These are phyloP conservation scores for Scylla paramamosain DNA, from an alignment of 1,140 invertebrate species.

Conservation along the genomic window DNA sequence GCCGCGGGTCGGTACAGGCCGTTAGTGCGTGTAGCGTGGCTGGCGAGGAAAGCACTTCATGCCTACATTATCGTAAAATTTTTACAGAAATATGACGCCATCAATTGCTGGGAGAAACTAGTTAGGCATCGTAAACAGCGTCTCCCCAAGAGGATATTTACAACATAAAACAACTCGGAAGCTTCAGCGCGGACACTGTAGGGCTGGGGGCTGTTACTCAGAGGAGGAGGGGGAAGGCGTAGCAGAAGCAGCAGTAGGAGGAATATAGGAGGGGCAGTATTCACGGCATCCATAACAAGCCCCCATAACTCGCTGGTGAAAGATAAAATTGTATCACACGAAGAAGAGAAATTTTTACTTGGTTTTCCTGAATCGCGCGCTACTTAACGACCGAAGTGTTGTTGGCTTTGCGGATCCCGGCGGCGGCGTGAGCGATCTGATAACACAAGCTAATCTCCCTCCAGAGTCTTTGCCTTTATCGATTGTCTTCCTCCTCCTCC, in stretches of 20 bases:
- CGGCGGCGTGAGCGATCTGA: not conserved
- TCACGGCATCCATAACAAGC: no score
- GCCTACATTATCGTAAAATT: constrained; percentile 45
- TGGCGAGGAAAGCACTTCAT: not conserved
- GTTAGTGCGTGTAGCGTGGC: constrained; percentile 14
- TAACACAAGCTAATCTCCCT: not conserved
- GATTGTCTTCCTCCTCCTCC: not conserved
- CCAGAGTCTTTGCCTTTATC: not conserved
- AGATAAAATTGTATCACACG: not conserved
- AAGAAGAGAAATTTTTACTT: not conserved
- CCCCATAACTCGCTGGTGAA: not conserved
- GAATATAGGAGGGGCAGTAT: no score
- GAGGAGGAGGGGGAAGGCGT: not conserved
- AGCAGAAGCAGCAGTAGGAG: not conserved
- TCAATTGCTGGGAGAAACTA: constrained; percentile 46
- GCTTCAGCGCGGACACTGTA: not conserved
- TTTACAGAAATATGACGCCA: constrained; percentile 38
- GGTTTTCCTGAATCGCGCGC: no score
- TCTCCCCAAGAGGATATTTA: not conserved
- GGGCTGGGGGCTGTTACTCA: not conserved
- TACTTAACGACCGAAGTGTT: no score
- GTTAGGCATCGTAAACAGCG: constrained; percentile 49
- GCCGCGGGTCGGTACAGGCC: not conserved
- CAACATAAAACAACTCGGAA: not conserved
- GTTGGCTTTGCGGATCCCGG: not conserved